phyloP scores from a whole-genome alignment of 1,140 invertebrate species.

The Heterodera schachtii region DNA sequence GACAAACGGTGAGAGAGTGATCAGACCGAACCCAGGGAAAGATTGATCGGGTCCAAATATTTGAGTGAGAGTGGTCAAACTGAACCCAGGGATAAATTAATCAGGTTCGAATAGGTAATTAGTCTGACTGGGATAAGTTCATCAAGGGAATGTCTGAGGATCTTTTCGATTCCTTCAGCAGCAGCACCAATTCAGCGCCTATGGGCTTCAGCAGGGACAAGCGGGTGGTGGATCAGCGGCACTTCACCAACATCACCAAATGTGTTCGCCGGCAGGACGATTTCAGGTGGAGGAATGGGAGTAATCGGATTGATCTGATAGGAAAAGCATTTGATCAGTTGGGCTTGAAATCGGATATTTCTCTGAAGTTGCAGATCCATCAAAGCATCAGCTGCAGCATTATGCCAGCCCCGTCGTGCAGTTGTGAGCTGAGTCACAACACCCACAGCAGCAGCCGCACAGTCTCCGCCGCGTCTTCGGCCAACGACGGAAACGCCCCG shows the following conservation, averaged over 20 bases:
- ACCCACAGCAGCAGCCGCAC: background rate
- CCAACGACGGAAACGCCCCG: background rate
- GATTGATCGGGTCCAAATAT: too few relatives aligned
- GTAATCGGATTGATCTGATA: too few relatives aligned
- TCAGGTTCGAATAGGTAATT: too few relatives aligned
- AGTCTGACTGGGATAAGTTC: too few relatives aligned
- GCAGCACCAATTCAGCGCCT: conserved; percentile 11
- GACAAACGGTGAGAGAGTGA: background rate
- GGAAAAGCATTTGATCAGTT: too few relatives aligned
- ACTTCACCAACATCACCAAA: conserved; percentile 28
- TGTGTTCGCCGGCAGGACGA: conserved; percentile 34
- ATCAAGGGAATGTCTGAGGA: too few relatives aligned
- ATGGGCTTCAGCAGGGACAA: conserved; percentile 3
- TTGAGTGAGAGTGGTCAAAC: background rate
- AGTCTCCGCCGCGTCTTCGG: background rate
- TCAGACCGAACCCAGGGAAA: too few relatives aligned
- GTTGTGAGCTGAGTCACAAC: conserved; percentile 8
- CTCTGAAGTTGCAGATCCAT: conserved; percentile 44
- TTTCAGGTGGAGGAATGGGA: conserved; percentile 38
- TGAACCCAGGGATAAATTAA: too few relatives aligned
- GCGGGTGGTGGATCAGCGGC: background rate
- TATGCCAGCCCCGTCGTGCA: conserved; percentile 36
- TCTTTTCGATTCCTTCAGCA: background rate
- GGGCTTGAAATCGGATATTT: background rate
- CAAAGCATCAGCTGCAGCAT: conserved; percentile 56